Evolutionary conservation across 2,888 invertebrate genomes (phyloP).

Genomic region (Lamellibrachia satsuma): DNA sequence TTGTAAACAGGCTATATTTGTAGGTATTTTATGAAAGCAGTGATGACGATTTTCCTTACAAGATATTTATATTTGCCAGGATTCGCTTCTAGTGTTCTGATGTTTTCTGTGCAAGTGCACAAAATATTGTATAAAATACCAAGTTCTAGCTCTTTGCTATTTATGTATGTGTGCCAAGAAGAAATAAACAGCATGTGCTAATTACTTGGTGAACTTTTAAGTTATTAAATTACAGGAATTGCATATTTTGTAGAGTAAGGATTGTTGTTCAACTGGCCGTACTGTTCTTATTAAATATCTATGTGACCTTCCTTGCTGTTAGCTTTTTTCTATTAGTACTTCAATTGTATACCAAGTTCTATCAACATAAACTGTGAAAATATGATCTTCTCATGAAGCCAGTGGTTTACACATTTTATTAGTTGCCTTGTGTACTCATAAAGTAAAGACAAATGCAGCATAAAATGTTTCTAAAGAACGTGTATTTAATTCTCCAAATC

Average conservation of each 20-base stretch:
- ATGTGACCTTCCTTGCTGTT: neutral
- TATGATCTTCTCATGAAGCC: neutral
- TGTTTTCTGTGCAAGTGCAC: neutral
- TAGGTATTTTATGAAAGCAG: neutral
- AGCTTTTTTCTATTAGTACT: neutral
- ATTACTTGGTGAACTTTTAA: neutral
- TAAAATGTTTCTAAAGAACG: no score
- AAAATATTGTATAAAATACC: neutral
- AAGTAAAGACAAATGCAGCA: no score
- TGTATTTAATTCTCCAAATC: no score
- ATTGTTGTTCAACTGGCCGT: neutral
- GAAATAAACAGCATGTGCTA: neutral
- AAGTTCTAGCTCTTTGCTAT: neutral
- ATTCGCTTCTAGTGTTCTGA: neutral
- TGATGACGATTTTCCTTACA: neutral
- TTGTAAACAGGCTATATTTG: neutral
- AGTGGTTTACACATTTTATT: neutral
- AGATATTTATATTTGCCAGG: neutral
- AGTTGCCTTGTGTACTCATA: no score
- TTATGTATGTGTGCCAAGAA: neutral
- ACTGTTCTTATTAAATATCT: neutral
- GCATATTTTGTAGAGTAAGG: neutral
- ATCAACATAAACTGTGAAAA: neutral
- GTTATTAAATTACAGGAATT: neutral
- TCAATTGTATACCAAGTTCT: neutral